Evolutionary conservation across 2,888 invertebrate genomes (phyloP).

Genomic region (Steinernema carpocapsae): DNA sequence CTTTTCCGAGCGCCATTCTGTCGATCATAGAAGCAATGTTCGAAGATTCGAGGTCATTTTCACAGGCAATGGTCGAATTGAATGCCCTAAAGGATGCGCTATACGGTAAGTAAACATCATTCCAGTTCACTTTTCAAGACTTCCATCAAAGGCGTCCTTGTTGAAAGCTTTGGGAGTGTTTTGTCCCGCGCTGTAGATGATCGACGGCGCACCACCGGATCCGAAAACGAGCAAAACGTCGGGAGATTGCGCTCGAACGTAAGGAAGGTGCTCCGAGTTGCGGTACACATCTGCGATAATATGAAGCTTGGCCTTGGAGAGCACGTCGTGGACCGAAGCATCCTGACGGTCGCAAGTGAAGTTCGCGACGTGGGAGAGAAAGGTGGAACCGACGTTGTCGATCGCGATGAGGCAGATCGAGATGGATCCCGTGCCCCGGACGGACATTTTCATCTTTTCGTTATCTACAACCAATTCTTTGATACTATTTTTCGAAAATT

Average conservation of each 20-base stretch:
- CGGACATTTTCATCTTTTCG: slow-evolving; percentile 39
- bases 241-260: slow-evolving; percentile 42
- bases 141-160: slow-evolving; percentile 57
- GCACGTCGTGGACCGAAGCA: not conserved
- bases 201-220: slow-evolving; percentile 43
- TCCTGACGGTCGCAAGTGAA: slow-evolving; percentile 48
- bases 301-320: slow-evolving; percentile 20
- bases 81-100: slow-evolving; percentile 35
- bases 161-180: slow-evolving; percentile 59
- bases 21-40: slow-evolving; percentile 46
- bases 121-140: slow-evolving; percentile 18
- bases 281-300: slow-evolving; percentile 30
- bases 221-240: slow-evolving; percentile 51
- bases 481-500: not conserved
- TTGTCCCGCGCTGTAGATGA: slow-evolving; percentile 49
- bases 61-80: slow-evolving; percentile 29
- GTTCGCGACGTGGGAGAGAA: slow-evolving; percentile 44
- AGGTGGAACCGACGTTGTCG: slow-evolving; percentile 38
- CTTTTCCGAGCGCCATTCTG: slow-evolving; percentile 48
- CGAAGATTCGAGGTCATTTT: slow-evolving; percentile 18
- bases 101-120: not conserved
- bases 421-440: slow-evolving; percentile 31
- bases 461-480: slow-evolving; percentile 44
- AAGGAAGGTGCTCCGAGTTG: slow-evolving; percentile 30
- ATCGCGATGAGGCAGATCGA: slow-evolving; percentile 22